These are phyloP conservation scores for Noctua fimbriata DNA, from an alignment of 2,888 invertebrate species.

Conservation along the genomic window DNA sequence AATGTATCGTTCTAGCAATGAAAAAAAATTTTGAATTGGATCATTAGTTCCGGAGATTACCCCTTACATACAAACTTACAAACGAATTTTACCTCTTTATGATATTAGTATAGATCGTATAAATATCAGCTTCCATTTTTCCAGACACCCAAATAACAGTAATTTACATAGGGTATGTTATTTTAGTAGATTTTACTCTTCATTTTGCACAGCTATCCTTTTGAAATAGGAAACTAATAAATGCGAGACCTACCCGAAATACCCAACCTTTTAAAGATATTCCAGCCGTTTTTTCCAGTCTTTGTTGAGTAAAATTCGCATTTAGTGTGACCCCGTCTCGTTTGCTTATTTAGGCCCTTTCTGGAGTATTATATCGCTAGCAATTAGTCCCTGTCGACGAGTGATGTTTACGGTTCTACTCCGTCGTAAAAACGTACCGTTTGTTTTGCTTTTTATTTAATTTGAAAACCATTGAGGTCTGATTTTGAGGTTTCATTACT, in stretches of 20 bases:
- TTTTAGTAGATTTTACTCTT: background rate
- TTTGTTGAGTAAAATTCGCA: conserved; percentile 15
- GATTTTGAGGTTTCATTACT: conserved; percentile 59
- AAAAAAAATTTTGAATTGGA: too few species aligned
- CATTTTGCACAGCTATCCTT: background rate
- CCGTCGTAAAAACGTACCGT: conserved; percentile 59
- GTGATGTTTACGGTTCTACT: conserved; percentile 55
- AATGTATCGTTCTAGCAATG: too few species aligned
- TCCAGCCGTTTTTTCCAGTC: background rate
- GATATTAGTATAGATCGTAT: too few species aligned
- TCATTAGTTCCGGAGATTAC: too few species aligned
- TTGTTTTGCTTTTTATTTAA: conserved; percentile 61
- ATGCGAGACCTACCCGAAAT: conserved; percentile 1
- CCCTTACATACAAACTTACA: too few species aligned
- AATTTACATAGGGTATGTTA: background rate
- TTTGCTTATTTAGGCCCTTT: conserved; percentile 66
- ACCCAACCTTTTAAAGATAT: background rate
- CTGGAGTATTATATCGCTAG: conserved; percentile 68
- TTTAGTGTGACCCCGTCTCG: conserved; percentile 37
- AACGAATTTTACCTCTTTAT: too few species aligned
- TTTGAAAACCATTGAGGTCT: conserved; percentile 47
- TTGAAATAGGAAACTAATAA: conserved; percentile 35
- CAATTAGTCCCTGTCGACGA: conserved; percentile 71
- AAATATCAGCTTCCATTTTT: background rate
- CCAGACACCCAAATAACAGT: background rate